Base-by-base conservation (phyloP, 1,140 invertebrate species). In the Vanessa atalanta region DNA sequence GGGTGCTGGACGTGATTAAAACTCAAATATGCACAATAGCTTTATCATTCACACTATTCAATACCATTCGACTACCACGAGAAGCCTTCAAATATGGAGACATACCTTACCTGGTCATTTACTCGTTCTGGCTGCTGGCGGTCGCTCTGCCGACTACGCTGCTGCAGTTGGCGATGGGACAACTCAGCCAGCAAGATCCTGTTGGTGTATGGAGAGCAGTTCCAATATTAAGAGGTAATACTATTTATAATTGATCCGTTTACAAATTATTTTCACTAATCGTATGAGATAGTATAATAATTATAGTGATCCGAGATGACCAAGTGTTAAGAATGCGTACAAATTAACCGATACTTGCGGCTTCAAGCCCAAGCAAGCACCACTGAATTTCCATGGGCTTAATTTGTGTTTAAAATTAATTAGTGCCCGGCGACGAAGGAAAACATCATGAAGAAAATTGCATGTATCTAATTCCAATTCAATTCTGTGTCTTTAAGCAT, bases 171-270 rank as follows among this genome's bases (percentile, higher is more conserved):
- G 82, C 87, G 3, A 89, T 90, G 81, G 91, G 91, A 20, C 89
- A 93, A 75, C 80, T 93, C 16, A 90, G 88, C 47, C 88, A 89
- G 47, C 91, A 93, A 73, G 91, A 93, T 65, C 81, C 91, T 23
- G 83, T 91, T 7, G 91, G 91, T 4, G 88, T 93, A 12, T 93
- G 91, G 91, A 86, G 91, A 65, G 91, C 91, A 31, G 89, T 93
- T 48, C 91, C 91, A 43, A 90, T 93, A 74, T 84, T 93, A 65
- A 86, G 86, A 85, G 91, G 89, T 93, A 68, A 77, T 50, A 12
- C n/a, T 16, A 20, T 9, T 53, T 8, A 50, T 50, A 50, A 50
- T 15, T n/a, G 37, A 37, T 5, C 7, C 0, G 0, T 20, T 0
- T 20, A 20, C 6, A 31, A 31, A 31, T 3, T 31, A 31, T 31